Evolutionary conservation across 2,797 vertebrate species (phyloP).

Genomic region (Heteromormyrus szaboi): DNA sequence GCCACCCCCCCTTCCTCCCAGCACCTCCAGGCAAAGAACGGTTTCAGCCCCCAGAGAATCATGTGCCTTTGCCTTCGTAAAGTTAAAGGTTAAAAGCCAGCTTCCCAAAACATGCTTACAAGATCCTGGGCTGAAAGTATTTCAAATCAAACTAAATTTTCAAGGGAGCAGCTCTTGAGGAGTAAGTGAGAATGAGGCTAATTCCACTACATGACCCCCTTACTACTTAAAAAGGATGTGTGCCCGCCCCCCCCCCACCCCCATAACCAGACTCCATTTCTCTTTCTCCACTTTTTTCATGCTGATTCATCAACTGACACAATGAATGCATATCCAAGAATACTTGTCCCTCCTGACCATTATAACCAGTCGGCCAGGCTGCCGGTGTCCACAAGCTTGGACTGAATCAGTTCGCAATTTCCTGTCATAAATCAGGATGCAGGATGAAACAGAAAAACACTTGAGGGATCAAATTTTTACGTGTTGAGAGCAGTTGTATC

Average conservation of each 20-base stretch:
- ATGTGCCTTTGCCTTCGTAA: not conserved
- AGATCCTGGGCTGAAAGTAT: not conserved
- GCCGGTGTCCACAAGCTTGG: not conserved
- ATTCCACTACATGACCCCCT: not conserved
- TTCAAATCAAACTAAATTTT: constrained; percentile 7
- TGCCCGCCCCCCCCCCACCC: not conserved
- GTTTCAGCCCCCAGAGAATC: not conserved
- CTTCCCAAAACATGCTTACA: not conserved
- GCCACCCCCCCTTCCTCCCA: not conserved
- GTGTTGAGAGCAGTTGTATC: not conserved
- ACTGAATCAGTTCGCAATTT: not conserved
- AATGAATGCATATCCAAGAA: not conserved
- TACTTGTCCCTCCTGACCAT: not conserved
- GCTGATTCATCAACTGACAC: not conserved
- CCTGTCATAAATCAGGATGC: not conserved
- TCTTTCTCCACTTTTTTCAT: not conserved
- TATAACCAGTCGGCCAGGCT: not conserved
- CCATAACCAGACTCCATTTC: not conserved
- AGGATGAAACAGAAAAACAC: not conserved
- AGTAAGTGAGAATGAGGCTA: not conserved
- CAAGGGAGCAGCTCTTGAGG: not conserved
- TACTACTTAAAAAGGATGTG: not conserved
- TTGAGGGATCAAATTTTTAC: not conserved
- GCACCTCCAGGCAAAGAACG: not conserved
- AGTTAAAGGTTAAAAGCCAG: not conserved